Conservation (phyloP, 2,797 vertebrate species). For the Botia kubotai region DNA sequence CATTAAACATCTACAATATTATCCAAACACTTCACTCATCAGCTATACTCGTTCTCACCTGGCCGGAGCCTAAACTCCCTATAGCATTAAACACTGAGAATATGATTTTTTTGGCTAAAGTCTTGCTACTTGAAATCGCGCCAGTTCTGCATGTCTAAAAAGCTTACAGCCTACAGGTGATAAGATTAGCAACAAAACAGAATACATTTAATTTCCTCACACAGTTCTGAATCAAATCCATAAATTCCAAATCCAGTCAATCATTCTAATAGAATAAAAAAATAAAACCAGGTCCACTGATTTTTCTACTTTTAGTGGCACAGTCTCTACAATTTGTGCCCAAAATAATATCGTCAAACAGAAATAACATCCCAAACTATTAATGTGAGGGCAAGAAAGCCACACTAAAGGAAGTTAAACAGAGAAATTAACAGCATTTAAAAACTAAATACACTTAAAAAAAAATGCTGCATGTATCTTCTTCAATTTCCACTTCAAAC, state of each 20-base stretch:
- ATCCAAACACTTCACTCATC: constrained; percentile 50
- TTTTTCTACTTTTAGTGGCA: constrained; percentile 41
- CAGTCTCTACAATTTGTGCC: constrained; percentile 40
- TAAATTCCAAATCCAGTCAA: not conserved
- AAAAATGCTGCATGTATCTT: not conserved
- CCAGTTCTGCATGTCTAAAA: constrained; percentile 40
- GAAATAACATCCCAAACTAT: constrained; percentile 13
- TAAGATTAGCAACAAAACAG: constrained; percentile 26
- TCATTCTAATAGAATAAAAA: constrained; percentile 20
- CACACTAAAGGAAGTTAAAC: not conserved
- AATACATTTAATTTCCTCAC: constrained; percentile 33
- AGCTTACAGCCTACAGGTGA: constrained; percentile 31
- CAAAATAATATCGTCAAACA: constrained; percentile 24
- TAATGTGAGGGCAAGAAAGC: not conserved
- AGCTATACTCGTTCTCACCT: constrained; percentile 16
- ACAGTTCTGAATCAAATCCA: constrained; percentile 28
- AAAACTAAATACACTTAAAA: not conserved
- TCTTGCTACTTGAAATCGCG: constrained; percentile 39
- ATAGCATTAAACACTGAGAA: constrained; percentile 33
- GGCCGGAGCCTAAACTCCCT: constrained; percentile 22
- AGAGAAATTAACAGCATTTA: not conserved
- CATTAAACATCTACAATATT: constrained; percentile 50
- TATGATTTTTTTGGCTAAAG: constrained; percentile 40
- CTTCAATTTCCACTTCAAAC: not conserved
- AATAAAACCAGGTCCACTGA: constrained; percentile 45